Evolutionary conservation across 2,797 vertebrate genomes (phyloP).

Genomic region (Hozukius guyotensis): DNA sequence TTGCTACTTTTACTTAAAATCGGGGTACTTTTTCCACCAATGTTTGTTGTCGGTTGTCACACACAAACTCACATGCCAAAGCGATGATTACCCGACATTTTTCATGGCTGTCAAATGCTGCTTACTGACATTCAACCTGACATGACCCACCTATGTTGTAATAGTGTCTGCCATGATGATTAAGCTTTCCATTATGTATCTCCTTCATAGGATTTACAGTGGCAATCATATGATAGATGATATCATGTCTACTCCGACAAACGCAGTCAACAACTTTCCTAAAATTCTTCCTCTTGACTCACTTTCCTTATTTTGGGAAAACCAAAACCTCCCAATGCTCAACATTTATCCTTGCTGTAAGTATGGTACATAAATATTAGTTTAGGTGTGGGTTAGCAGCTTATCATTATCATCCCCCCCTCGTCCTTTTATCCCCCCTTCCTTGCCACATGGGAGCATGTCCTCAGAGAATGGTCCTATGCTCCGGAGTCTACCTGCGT

Average conservation of each 20-base stretch:
- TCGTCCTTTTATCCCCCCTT: constrained; percentile 13
- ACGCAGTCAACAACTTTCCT: background rate
- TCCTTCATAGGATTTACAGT: background rate
- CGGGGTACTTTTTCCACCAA: background rate
- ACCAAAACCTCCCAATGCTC: constrained; percentile 24
- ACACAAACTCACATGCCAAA: background rate
- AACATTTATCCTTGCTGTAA: constrained; percentile 39
- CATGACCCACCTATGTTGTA: constrained; percentile 11
- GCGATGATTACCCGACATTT: background rate
- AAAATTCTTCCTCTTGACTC: constrained; percentile 9
- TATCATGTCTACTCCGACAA: constrained; percentile 1
- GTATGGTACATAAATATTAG: constrained; percentile 55
- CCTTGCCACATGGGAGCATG: constrained; percentile 4
- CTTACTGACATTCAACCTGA: background rate
- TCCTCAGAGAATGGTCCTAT: constrained; percentile 11
- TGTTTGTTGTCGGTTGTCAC: background rate
- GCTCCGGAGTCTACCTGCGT: constrained; percentile 27
- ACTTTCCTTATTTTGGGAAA: constrained; percentile 31
- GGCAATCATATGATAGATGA: background rate
- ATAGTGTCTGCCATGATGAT: background rate
- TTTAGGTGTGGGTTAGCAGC: constrained; percentile 34
- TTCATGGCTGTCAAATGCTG: background rate
- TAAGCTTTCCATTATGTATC: background rate
- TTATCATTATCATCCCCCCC: constrained; percentile 25
- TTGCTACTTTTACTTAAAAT: background rate